Evolutionary conservation across 2,113 vertebrate species (phyloP), one percentile per base, ranked within the genome.

Genomic region (Heliornis fulica): DNA sequence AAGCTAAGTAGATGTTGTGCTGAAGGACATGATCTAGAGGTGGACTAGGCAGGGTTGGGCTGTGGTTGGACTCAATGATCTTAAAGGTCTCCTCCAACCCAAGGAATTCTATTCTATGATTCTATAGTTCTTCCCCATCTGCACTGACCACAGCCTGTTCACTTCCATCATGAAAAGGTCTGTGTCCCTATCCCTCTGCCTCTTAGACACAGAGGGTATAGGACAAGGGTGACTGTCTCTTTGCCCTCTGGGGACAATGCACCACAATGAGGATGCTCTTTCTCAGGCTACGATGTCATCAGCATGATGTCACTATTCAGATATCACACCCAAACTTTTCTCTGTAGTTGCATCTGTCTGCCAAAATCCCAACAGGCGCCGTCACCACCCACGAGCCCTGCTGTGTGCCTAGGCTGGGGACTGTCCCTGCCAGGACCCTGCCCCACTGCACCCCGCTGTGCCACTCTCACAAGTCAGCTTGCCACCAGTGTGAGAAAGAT

Each of bases 311-410:
- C 78, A 68, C 34, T 56, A 32, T 77, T 79, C 16, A 0, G 43
- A 65, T 19, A 3, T 57, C 59, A 5, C 18, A 23, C 22, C 41
- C 11, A 6, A 83, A 28, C 9, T 13, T 36, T 78, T 3, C 43
- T 60, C 56, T 31, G 28, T 22, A 48, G 48, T 43, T 17, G 31
- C 31, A 69, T 12, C 31, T 4, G 0, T n/a, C 59, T 66, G 31
- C 38, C 51, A 83, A 70, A 26, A 51, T 68, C 43, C 51, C 31
- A 20, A 2, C 0, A 13, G 40, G 34, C 1, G 3, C 28, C 32
- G 1, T 45, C 28, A 65, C 13, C 31, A 16, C 13, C 36, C 1
- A 0, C 5, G 25, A 68, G 15, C 16, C 29, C 0, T 0, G 9
- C 43, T 82, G 28, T 2, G 3, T 74, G 63, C 38, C 48, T 21